phyloP scores from a whole-genome alignment of 2,888 invertebrate genomes.

The Nasonia oneida region DNA sequence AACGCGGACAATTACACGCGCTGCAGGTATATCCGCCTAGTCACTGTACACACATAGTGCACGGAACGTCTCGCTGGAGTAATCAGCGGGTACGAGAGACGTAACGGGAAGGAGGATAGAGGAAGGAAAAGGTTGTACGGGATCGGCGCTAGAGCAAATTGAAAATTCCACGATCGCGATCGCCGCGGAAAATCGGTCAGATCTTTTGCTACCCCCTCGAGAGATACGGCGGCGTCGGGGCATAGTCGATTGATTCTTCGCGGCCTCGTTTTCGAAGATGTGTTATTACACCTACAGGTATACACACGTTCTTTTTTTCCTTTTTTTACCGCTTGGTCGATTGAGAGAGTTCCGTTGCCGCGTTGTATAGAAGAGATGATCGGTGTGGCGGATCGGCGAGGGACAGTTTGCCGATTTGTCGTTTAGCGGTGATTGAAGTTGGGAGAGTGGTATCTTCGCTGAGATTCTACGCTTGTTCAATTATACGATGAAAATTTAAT shows the following conservation, averaged over 20 bases:
- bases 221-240: neutral
- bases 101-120: conserved; percentile 47
- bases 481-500: too few relatives aligned
- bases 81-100: conserved; percentile 44
- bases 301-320: neutral
- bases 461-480: neutral
- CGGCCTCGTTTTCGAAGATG: neutral
- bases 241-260: conserved; percentile 28
- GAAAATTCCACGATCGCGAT: conserved; percentile 49
- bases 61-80: neutral
- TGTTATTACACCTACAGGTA: conserved; percentile 5
- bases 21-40: neutral
- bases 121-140: neutral
- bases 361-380: neutral
- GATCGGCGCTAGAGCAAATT: conserved; percentile 38
- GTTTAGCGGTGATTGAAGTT: neutral
- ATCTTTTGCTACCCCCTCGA: conserved; percentile 34
- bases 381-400: neutral
- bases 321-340: neutral
- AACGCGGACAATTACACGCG: conserved; percentile 38
- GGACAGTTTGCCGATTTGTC: conserved; percentile 7
- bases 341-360: neutral
- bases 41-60: neutral
- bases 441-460: neutral
- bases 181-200: conserved; percentile 48